Evolutionary conservation across 2,888 invertebrate species (phyloP), one percentile per base, ranked within the genome.

Genomic region (Dasypogon diadema): DNA sequence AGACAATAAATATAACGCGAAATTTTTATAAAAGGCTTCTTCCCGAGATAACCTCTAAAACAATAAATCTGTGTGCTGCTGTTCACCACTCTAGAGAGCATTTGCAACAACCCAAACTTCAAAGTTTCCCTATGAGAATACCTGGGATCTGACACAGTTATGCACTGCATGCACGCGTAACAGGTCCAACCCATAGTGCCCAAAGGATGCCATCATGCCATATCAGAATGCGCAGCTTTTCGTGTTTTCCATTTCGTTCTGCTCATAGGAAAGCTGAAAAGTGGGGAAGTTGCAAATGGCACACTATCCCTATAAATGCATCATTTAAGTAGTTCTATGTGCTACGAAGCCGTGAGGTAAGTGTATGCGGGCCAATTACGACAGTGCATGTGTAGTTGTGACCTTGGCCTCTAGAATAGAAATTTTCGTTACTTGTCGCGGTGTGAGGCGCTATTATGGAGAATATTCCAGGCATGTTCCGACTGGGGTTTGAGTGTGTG

Each of bases 321-420:
- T 42, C 48, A 26, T 14, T 37, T 21, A 12, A 42, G n/a, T 42
- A 42, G 8, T 30, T 3, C 30, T 8, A 30, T 30, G 8, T 8
- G n/a, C 34, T 30, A 30, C 10, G 10, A 5, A 6, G 34, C 10
- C 34, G 10, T 30, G 34, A 30, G 1, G n/a, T n/a, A 30, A 10
- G 10, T 30, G 10, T 6, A 42, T 42, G 65, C 14, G 46, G 46
- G 46, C 14, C 12, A 10, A 22, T 46, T 65, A 18, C 51, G 30
- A 16, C 58, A 24, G 74, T 74, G 56, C 34, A 60, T 58, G 22
- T 60, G 76, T 76, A 46, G 30, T 76, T 73, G 76, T 74, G 76
- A 76, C 76, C 76, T 76, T 76, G 76, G 76, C 76, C 76, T 74
- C 76, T 73, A 76, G 65, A 63, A 73, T 26, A 30, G 63, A 74